Evolutionary conservation across 2,888 invertebrate genomes (phyloP).

Genomic region (Ophion ellenae): DNA sequence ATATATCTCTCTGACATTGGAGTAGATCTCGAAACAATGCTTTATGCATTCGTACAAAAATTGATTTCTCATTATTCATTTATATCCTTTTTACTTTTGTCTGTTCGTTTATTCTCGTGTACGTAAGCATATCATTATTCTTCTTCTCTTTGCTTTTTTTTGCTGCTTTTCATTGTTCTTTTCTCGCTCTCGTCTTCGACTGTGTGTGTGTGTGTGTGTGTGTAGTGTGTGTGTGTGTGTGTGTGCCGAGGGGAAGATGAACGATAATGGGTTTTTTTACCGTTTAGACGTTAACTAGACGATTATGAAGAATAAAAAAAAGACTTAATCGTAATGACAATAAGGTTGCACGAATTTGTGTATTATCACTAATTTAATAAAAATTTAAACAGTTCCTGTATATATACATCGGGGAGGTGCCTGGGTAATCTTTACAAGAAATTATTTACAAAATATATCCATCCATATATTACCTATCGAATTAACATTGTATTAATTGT

Average conservation of each 20-base stretch:
- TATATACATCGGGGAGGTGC: slow-evolving; percentile 79
- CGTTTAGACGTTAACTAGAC: slow-evolving; percentile 52
- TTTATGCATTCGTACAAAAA: slow-evolving; percentile 70
- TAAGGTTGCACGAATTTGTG: slow-evolving; percentile 67
- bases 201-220: too few relatives aligned
- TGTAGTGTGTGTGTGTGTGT: slow-evolving; percentile 35
- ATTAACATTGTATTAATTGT: slow-evolving; percentile 79
- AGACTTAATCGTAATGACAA: slow-evolving; percentile 67
- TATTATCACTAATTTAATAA: slow-evolving; percentile 80
- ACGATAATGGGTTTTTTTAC: slow-evolving; percentile 59
- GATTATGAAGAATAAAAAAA: slow-evolving; percentile 62
- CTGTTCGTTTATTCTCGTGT: slow-evolving; percentile 51
- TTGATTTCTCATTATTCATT: slow-evolving; percentile 48
- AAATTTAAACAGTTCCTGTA: slow-evolving; percentile 81
- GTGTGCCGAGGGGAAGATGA: slow-evolving; percentile 66
- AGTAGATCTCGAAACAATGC: slow-evolving; percentile 74
- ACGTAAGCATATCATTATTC: slow-evolving; percentile 59
- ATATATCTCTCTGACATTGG: slow-evolving; percentile 77
- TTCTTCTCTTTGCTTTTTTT: slow-evolving; percentile 27
- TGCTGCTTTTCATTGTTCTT: too few relatives aligned
- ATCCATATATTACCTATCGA: slow-evolving; percentile 83
- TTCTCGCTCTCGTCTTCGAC: too few relatives aligned
- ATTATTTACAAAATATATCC: slow-evolving; percentile 83
- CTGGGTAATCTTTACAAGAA: slow-evolving; percentile 81
- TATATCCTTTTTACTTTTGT: slow-evolving; percentile 28